Evolutionary conservation across 1,140 invertebrate species (phyloP).

Genomic region (Apis florea): DNA sequence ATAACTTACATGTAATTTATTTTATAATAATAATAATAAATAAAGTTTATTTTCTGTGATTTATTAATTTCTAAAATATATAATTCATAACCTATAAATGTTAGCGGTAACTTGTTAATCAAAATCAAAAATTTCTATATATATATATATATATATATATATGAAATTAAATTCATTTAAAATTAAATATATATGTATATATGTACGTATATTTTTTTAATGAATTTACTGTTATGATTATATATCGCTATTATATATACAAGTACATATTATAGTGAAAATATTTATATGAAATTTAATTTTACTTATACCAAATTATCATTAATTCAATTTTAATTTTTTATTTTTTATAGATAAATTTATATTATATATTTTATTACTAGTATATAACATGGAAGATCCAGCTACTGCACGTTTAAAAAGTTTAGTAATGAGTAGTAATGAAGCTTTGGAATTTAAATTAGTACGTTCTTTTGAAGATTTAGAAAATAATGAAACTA

Average conservation of each 20-base stretch:
- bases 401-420: constrained; percentile 81
- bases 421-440: constrained; percentile 85
- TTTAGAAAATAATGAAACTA: constrained; percentile 85
- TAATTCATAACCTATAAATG: constrained; percentile 30
- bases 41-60: not conserved
- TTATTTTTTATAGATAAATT: not conserved
- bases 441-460: constrained; percentile 89
- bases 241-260: too few relatives aligned
- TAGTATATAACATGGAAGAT: constrained; percentile 74
- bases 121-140: constrained; percentile 25
- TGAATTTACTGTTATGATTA: not conserved
- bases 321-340: not conserved
- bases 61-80: not conserved
- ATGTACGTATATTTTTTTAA: not conserved
- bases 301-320: not conserved
- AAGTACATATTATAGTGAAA: not conserved
- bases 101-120: not conserved
- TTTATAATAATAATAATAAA: not conserved
- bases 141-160: not conserved
- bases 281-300: not conserved
- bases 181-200: not conserved
- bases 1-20: not conserved
- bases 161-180: not conserved
- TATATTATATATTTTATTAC: constrained; percentile 13
- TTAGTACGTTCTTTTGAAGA: constrained; percentile 86